phyloP scores from a whole-genome alignment of 2,113 vertebrate species.

The Ancistrus triradiatus region DNA sequence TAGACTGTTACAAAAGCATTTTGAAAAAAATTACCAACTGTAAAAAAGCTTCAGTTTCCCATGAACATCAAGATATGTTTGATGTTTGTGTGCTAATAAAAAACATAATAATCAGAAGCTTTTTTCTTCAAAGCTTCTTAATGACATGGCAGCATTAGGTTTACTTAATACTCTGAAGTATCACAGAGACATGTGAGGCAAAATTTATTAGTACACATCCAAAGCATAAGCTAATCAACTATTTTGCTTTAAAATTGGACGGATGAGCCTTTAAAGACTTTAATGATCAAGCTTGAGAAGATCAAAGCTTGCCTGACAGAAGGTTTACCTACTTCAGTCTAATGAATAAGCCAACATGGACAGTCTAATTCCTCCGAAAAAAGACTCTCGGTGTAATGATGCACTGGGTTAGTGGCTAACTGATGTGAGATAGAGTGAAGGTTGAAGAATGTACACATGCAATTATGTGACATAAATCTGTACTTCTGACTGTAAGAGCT shows the following conservation, averaged over 20 bases:
- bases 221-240: too few species aligned
- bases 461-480: conserved; percentile 37
- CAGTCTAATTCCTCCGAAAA: conserved; percentile 3
- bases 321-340: conserved; percentile 16
- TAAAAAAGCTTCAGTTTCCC: too few species aligned
- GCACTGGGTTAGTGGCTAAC: conserved; percentile 1
- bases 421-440: conserved; percentile 4
- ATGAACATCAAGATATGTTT: too few species aligned
- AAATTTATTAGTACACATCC: too few species aligned
- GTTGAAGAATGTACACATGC: conserved; percentile 4
- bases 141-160: too few species aligned
- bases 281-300: conserved; percentile 52
- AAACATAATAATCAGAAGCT: too few species aligned
- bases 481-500: conserved; percentile 13
- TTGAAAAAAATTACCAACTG: too few species aligned
- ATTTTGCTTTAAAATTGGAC: conserved; percentile 25
- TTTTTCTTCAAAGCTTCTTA: too few species aligned
- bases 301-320: conserved; percentile 52
- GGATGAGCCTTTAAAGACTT: conserved; percentile 58
- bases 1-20: too few species aligned
- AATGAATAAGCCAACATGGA: conserved; percentile 32
- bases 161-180: too few species aligned
- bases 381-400: conserved; percentile 15
- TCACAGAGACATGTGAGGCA: background rate
- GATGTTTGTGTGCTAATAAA: too few species aligned